These are phyloP conservation scores for Temnothorax ravouxi DNA, from an alignment of 2,888 invertebrate genomes.

Conservation along the genomic window DNA sequence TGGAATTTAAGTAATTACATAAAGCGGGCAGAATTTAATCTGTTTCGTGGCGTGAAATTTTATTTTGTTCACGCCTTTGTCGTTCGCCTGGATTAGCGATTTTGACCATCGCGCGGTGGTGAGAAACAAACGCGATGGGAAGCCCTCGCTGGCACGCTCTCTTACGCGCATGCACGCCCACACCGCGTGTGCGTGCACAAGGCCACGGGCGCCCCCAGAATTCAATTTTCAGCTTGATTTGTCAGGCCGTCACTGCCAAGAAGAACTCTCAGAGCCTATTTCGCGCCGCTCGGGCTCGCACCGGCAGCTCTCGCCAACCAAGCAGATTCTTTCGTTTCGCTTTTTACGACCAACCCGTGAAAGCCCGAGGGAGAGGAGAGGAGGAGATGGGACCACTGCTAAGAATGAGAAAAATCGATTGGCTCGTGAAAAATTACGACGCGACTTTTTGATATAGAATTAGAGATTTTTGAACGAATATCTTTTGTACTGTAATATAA, in stretches of 20 bases:
- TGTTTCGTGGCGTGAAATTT: slow-evolving; percentile 1
- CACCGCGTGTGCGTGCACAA: slow-evolving; percentile 51
- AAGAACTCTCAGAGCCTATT: slow-evolving; percentile 78
- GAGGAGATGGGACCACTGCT: neutral
- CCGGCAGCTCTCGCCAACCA: slow-evolving; percentile 64
- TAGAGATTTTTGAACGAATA: neutral
- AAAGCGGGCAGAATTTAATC: slow-evolving; percentile 5
- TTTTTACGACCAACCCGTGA: slow-evolving; percentile 73
- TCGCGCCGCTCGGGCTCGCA: slow-evolving; percentile 74
- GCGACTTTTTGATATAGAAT: neutral
- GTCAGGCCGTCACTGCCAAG: slow-evolving; percentile 82
- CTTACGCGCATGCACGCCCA: slow-evolving; percentile 23
- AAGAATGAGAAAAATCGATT: slow-evolving; percentile 58
- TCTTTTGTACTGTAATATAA: neutral
- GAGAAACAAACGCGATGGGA: slow-evolving; percentile 77
- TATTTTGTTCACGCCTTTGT: slow-evolving; percentile 1
- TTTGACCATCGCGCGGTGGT: slow-evolving; percentile 58
- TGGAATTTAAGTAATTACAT: neutral
- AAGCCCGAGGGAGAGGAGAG: slow-evolving; percentile 2
- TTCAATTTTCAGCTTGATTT: slow-evolving; percentile 86
- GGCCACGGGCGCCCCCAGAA: slow-evolving; percentile 79
- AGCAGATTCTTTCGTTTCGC: slow-evolving; percentile 80
- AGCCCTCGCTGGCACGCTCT: slow-evolving; percentile 47
- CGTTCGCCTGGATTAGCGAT: slow-evolving; percentile 23
- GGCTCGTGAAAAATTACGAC: slow-evolving; percentile 38